Conservation (phyloP, 2,888 invertebrate species). For the Zhengitettix transpicula region DNA sequence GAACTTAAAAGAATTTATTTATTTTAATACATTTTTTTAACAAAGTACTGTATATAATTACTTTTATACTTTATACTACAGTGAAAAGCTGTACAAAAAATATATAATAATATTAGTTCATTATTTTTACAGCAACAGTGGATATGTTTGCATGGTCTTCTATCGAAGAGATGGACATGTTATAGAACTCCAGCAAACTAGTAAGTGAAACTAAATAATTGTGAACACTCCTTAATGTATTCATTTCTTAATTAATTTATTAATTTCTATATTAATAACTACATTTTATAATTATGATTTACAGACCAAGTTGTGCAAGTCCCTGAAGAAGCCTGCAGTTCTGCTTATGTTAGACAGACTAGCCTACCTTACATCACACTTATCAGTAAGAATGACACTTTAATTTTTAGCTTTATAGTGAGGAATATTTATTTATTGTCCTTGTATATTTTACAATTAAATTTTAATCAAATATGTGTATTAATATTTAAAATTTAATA, state of each 20-base stretch:
- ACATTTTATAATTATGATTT: conserved; percentile 9
- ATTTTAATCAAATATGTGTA: no score
- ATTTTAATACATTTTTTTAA: no score
- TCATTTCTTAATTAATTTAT: background rate
- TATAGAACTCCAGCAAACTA: conserved; percentile 53
- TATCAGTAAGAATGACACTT: conserved; percentile 37
- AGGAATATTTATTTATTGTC: no score
- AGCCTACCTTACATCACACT: conserved; percentile 42
- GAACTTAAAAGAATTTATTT: no score
- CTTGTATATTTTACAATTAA: no score
- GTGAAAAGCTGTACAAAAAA: no score
- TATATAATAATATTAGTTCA: background rate
- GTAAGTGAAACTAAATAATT: conserved; percentile 22
- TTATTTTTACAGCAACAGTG: conserved; percentile 47
- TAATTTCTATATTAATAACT: background rate
- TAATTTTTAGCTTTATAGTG: conserved; percentile 13
- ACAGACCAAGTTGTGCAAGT: conserved; percentile 25
- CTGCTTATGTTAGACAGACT: conserved; percentile 28
- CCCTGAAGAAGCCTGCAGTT: conserved; percentile 49
- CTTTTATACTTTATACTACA: no score
- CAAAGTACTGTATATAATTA: no score
- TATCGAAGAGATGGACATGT: conserved; percentile 51
- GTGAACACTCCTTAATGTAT: background rate
- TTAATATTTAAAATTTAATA: no score
- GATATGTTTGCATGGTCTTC: conserved; percentile 62